Percentiles rank a stretch among this genome's conserved stretches.
phyloP scores from a whole-genome alignment of 2,797 vertebrate species.

The Fundulus diaphanus region DNA sequence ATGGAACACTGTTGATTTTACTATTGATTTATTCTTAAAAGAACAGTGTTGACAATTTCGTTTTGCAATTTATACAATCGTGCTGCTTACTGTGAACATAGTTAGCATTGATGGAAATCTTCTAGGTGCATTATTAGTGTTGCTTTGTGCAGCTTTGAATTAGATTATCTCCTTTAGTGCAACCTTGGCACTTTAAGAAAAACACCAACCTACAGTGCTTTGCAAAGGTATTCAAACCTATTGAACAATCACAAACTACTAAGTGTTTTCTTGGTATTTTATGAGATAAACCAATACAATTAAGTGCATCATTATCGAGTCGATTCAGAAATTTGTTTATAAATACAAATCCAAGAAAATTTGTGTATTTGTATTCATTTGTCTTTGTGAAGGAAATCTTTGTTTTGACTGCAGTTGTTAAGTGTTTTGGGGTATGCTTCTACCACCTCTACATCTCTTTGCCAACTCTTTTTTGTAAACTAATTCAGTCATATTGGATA shows the following conservation, averaged over 20 bases:
- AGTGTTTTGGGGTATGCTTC: background rate
- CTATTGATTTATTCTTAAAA: slow-evolving; percentile 41
- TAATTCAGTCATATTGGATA: background rate
- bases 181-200: background rate
- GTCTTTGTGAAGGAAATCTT: background rate
- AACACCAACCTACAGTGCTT: background rate
- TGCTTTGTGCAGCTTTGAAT: background rate
- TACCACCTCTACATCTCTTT: background rate
- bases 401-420: too few species aligned
- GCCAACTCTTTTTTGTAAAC: background rate
- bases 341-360: background rate
- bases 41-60: slow-evolving; percentile 9
- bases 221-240: background rate
- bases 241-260: background rate
- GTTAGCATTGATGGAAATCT: slow-evolving; percentile 1
- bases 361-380: background rate
- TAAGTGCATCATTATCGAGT: background rate
- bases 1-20: slow-evolving; percentile 37
- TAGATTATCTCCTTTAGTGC: slow-evolving; percentile 26
- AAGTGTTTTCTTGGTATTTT: background rate
- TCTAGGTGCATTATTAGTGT: slow-evolving; percentile 10
- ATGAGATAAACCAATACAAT: background rate
- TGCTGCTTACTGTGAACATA: slow-evolving; percentile 12
- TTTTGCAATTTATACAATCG: slow-evolving; percentile 17
- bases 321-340: too few species aligned